Evolutionary conservation across 1,140 invertebrate genomes (phyloP), one percentile per base, ranked within the genome.

Genomic region (Apis laboriosa): DNA sequence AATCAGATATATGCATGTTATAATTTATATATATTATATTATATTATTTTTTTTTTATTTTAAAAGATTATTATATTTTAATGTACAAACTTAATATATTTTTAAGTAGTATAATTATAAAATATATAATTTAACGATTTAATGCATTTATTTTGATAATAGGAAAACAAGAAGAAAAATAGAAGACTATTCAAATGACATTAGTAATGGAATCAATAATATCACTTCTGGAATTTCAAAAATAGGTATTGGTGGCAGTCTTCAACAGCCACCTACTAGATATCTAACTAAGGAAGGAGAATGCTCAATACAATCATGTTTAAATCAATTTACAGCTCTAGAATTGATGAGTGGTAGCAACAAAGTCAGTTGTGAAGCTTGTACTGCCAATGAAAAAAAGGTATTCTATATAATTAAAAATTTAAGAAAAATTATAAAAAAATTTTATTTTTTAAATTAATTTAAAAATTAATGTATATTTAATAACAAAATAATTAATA

Each of bases 321-420:
- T 99, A 9, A 97, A 97, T 89, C 97, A 98, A 93, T 99, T 99
- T 92, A 99, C 98, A 1, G 96, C 96, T 1, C 95, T 97, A 28
- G 98, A 99, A 92, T 93, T 98, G 8, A 96, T 99, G 93, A 97
- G 96, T 5, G 98, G 97, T 17, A 97, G 96, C 89, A 99, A 99
- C 93, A 98, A 98, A 94, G 98, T 99, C 86, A 96, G 97, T 55
- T 99, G 99, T 93, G 97, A 98, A 86, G 95, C 96, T 66, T 99
- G 99, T 92, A 99, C 98, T 11, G 96, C 96, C 84, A 92, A 95
- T n/a, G 93, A 95, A 70, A 96, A 96, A 84, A 93, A 94, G 92
- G 94, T 95, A 58, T 28, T n/a, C 1, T 66, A 34, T n/a, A 9
- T 9, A n/a, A 8, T 9, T 24, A 24, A 0, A 43, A n/a, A 60